phyloP scores from a whole-genome alignment of 2,888 invertebrate species.

The Catonia carolina region DNA sequence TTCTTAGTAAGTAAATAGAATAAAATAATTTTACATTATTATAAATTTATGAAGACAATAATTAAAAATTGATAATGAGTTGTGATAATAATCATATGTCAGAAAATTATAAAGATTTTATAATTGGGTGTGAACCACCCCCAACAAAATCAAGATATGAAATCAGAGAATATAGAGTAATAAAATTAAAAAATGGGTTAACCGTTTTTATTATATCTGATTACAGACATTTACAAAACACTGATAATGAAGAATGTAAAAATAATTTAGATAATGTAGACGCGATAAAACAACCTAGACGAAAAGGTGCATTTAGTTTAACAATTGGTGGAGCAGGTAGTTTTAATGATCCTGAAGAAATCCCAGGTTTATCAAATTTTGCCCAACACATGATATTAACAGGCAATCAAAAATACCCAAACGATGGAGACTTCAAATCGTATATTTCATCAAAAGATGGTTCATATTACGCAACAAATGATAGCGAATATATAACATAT shows the following conservation, averaged over 20 bases:
- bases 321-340: constrained; percentile 68
- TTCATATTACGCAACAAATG: constrained; percentile 74
- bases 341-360: constrained; percentile 68
- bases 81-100: too few species aligned
- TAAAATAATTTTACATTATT: too few species aligned
- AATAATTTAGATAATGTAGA: constrained; percentile 16
- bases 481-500: constrained; percentile 79
- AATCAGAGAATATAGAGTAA: constrained; percentile 58
- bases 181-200: constrained; percentile 32
- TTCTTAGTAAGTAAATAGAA: too few species aligned
- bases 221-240: constrained; percentile 17
- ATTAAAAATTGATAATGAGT: too few species aligned
- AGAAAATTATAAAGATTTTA: not conserved
- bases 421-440: constrained; percentile 77
- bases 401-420: constrained; percentile 83
- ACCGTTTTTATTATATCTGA: constrained; percentile 34
- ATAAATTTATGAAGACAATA: too few species aligned
- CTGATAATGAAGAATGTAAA: constrained; percentile 19
- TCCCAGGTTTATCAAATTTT: constrained; percentile 78
- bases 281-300: constrained; percentile 37
- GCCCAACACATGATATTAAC: constrained; percentile 91
- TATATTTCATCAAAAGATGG: constrained; percentile 80
- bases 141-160: constrained; percentile 70
- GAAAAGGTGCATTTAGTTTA: constrained; percentile 61
- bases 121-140: constrained; percentile 39